Percentiles rank a stretch among this genome's conserved stretches.
These are phyloP conservation scores for Aotus griseimembra DNA, from an alignment of 2,797 vertebrate species.

Conservation along the genomic window DNA sequence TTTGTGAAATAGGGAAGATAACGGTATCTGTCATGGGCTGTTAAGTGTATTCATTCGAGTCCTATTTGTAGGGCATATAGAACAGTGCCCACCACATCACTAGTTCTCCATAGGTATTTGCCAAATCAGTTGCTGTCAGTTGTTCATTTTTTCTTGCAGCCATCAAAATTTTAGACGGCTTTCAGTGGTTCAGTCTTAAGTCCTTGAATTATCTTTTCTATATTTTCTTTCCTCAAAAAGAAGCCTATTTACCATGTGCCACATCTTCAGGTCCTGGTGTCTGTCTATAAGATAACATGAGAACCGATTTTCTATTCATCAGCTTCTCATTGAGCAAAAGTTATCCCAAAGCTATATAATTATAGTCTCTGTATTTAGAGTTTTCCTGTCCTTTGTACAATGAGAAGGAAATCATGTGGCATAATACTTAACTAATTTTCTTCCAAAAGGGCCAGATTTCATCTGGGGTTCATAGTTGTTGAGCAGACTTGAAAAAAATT, in stretches of 20 bases:
- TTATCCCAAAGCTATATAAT: not conserved
- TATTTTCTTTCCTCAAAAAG: constrained; percentile 26
- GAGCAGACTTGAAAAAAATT: not conserved
- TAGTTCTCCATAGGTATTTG: not conserved
- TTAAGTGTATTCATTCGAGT: not conserved
- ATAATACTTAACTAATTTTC: not conserved
- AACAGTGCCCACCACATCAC: not conserved
- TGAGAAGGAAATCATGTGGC: not conserved
- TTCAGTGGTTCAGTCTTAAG: not conserved
- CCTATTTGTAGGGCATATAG: not conserved
- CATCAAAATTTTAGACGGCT: constrained; percentile 18
- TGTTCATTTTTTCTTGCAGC: not conserved
- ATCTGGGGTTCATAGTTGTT: not conserved
- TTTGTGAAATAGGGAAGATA: not conserved
- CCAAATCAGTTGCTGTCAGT: not conserved
- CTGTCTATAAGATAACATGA: not conserved
- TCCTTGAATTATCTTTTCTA: not conserved
- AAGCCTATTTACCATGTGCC: not conserved
- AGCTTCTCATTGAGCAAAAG: not conserved
- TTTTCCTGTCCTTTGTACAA: not conserved
- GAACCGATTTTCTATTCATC: not conserved
- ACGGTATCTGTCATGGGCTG: not conserved
- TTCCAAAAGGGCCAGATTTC: not conserved
- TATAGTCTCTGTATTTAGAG: not conserved
- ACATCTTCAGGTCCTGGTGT: not conserved